Conservation (phyloP, 2,888 invertebrate genomes). For the Drosophila pseudotalamancana region DNA sequence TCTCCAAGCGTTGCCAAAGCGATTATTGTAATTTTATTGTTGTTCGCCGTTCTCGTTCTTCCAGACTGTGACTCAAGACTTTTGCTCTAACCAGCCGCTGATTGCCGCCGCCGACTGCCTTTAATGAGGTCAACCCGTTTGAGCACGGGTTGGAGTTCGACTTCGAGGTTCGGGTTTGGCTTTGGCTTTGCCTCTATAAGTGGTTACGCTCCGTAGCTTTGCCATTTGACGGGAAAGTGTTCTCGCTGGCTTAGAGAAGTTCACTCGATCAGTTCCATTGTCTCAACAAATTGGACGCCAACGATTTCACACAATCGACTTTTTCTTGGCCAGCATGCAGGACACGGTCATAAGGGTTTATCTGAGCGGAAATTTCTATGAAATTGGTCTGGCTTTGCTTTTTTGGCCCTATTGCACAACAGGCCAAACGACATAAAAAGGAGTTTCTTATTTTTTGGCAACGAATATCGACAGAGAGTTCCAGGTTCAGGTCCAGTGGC, state of each 20-base stretch:
- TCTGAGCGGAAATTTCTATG: slow-evolving; percentile 19
- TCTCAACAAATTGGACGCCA: slow-evolving; percentile 47
- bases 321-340: slow-evolving; percentile 11
- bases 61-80: slow-evolving; percentile 33
- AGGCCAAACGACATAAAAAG: slow-evolving; percentile 16
- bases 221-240: slow-evolving; percentile 67
- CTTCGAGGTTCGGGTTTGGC: neutral
- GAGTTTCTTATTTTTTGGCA: slow-evolving; percentile 30
- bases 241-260: slow-evolving; percentile 36
- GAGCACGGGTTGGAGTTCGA: slow-evolving; percentile 24
- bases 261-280: slow-evolving; percentile 30
- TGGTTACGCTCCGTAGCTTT: slow-evolving; percentile 66
- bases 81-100: slow-evolving; percentile 43
- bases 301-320: slow-evolving; percentile 56
- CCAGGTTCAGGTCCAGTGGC: slow-evolving; percentile 77
- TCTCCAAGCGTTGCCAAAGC: slow-evolving; percentile 52
- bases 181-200: slow-evolving; percentile 32
- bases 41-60: slow-evolving; percentile 42
- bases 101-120: slow-evolving; percentile 45
- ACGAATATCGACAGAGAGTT: slow-evolving; percentile 46
- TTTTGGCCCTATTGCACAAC: slow-evolving; percentile 50
- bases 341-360: slow-evolving; percentile 8
- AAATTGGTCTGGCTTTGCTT: slow-evolving; percentile 47
- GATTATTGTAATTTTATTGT: slow-evolving; percentile 78
- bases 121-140: slow-evolving; percentile 72